Conservation (phyloP, 2,113 vertebrate genomes). For the Hydrolagus affinis region DNA sequence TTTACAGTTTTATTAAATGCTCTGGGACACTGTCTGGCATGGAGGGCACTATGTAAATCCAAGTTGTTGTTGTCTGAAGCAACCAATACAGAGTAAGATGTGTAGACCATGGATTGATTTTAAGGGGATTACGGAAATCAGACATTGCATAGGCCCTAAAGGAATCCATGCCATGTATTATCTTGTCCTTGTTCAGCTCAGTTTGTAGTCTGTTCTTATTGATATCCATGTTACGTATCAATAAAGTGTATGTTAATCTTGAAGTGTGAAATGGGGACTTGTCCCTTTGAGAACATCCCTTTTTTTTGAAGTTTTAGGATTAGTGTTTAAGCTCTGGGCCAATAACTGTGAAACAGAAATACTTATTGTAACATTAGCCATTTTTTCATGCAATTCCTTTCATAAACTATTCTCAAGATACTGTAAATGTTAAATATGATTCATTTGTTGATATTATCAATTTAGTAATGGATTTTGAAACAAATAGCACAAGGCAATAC, state of each 20-base stretch:
- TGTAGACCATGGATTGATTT: too few species aligned
- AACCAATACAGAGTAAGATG: too few species aligned
- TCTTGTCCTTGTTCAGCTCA: neutral
- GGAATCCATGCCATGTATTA: conserved; percentile 3
- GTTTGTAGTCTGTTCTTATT: conserved; percentile 1
- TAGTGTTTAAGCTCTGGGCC: neutral
- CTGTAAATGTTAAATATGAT: neutral
- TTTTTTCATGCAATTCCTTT: neutral
- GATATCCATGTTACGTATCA: neutral
- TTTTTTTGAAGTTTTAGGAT: neutral
- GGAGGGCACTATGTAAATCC: too few species aligned
- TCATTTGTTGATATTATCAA: neutral
- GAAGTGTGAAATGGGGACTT: conserved; percentile 21
- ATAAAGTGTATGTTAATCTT: neutral
- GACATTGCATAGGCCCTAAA: neutral
- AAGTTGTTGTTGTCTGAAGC: too few species aligned
- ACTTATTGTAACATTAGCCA: neutral
- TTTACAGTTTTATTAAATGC: neutral
- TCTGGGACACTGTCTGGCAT: too few species aligned
- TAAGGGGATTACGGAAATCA: neutral
- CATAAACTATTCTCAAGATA: neutral
- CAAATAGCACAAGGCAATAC: neutral
- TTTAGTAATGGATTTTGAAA: neutral
- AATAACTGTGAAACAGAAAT: neutral
- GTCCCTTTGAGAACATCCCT: neutral